phyloP scores from a whole-genome alignment of 2,113 vertebrate species.

The Oreochromis aureus region DNA sequence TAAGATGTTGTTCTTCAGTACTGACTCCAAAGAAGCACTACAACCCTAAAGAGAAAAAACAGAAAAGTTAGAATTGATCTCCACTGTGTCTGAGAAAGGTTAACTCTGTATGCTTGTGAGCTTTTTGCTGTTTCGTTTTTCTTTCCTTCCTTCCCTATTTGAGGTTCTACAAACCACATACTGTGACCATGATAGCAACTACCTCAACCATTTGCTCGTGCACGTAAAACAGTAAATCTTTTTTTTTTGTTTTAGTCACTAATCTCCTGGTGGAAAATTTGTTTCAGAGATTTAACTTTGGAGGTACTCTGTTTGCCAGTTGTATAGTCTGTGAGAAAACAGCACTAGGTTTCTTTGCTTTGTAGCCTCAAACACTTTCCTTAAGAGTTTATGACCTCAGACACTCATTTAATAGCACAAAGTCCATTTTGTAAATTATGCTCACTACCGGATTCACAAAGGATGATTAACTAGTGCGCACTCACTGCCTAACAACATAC shows the following conservation, averaged over 20 bases:
- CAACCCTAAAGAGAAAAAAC: conserved; percentile 74
- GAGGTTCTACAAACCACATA: background rate
- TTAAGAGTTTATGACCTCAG: background rate
- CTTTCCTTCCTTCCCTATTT: background rate
- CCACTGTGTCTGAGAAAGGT: background rate
- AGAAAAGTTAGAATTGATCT: background rate
- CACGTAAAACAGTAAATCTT: background rate
- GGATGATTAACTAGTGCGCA: background rate
- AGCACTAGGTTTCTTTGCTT: background rate
- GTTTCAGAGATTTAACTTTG: background rate
- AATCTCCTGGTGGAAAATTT: background rate
- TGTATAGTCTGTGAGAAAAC: background rate
- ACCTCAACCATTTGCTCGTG: background rate
- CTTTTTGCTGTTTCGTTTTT: background rate
- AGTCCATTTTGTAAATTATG: background rate
- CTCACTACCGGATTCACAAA: background rate
- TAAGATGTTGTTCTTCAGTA: conserved; percentile 67
- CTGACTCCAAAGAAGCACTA: conserved; percentile 30
- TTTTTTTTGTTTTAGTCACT: background rate
- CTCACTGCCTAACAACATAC: background rate
- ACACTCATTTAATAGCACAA: background rate
- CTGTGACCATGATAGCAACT: background rate
- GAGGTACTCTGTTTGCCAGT: background rate
- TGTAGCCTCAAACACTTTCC: background rate
- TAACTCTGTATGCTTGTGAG: background rate